Evolutionary conservation across 2,113 vertebrate species (phyloP), one percentile per base, ranked within the genome.

Genomic region (Axis porcinus): DNA sequence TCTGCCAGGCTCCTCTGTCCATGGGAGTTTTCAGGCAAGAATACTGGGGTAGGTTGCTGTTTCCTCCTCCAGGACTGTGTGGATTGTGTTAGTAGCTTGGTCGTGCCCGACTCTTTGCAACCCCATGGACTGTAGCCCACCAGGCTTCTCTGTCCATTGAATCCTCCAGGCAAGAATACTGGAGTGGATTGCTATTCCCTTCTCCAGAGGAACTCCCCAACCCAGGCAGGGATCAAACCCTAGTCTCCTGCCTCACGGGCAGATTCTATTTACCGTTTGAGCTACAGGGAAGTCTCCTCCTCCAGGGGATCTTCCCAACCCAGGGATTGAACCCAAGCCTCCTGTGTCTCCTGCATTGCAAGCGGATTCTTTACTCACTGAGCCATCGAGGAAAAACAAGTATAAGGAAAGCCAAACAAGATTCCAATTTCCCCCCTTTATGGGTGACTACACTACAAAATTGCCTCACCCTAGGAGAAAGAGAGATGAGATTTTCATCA

Each of bases 91-190:
- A 70, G n/a, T 6, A 0, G 2, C n/a, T 70, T n/a, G 23, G 67
- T 70, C 19, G 0, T 23, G 17, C 21, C n/a, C 5, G 1, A n/a
- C 16, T n/a, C 19, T 36, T 70, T 36, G n/a, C 17, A 1, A 40
- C n/a, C n/a, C n/a, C 19, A 70, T 2, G 9, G n/a, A 70, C n/a
- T 23, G 19, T 23, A 70, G n/a, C n/a, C 67, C 67, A 70, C 67
- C 67, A 70, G 67, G 19, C 67, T 70, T 70, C 67, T 70, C n/a
- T 70, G 19, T 40, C n/a, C 19, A 23, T 23, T 23, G n/a, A 70
- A 70, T 36, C 67, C n/a, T 70, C n/a, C 67, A 70, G 67, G n/a
- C 67, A 70, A 40, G n/a, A 23, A 70, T 70, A 40, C n/a, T 70
- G n/a, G 10, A 70, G 67, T 23, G n/a, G 67, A 23, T 70, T 70